A percentile compares a stretch with the other conserved stretches of the same genome.
Evolutionary conservation across 1,140 invertebrate genomes (phyloP).

Genomic region (Dysdera silvatica): DNA sequence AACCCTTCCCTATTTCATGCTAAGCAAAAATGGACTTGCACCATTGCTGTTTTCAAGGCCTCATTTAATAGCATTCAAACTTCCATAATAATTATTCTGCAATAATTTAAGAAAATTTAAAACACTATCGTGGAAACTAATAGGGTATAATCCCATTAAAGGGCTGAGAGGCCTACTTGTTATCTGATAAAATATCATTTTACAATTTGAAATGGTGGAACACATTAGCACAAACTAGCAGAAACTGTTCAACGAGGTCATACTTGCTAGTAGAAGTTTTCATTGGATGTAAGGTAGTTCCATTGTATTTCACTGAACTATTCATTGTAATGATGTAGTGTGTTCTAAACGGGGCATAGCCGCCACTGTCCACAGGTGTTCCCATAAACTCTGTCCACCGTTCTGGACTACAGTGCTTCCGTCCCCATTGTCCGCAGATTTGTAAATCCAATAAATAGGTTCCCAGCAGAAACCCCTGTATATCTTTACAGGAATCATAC

Average conservation of each 20-base stretch:
- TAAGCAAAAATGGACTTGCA: too few species aligned
- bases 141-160: conserved; percentile 1
- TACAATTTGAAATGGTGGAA: neutral
- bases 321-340: conserved; percentile 23
- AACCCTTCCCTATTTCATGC: too few species aligned
- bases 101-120: neutral
- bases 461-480: conserved; percentile 27
- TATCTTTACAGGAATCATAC: conserved; percentile 33
- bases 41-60: too few species aligned
- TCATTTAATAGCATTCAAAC: too few species aligned
- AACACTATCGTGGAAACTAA: neutral
- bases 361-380: conserved; percentile 26
- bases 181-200: neutral
- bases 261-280: conserved; percentile 12
- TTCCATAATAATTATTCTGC: neutral
- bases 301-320: conserved; percentile 1
- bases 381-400: conserved; percentile 33
- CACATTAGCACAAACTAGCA: neutral
- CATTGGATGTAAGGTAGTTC: conserved; percentile 18
- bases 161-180: neutral
- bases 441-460: conserved; percentile 18
- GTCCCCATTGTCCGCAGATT: conserved; percentile 31
- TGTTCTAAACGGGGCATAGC: conserved; percentile 33
- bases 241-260: neutral
- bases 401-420: conserved; percentile 16